Evolutionary conservation across 2,888 invertebrate genomes (phyloP).

Genomic region (Eupithecia subfuscata): DNA sequence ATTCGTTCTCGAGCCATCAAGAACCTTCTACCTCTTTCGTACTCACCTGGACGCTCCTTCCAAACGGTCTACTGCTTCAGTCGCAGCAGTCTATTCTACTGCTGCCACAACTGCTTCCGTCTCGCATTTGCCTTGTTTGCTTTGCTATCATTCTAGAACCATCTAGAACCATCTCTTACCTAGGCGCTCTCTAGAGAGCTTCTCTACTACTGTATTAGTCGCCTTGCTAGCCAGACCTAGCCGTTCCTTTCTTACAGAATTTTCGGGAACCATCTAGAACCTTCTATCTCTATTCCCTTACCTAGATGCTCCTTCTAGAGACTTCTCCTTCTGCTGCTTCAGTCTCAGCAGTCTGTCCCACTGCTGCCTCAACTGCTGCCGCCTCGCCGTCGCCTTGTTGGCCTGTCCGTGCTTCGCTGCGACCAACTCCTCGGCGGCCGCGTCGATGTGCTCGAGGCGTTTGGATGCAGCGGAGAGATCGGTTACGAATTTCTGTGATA

Average conservation of each 20-base stretch:
- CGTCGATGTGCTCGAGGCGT: slow-evolving; percentile 94
- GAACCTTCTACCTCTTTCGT: not conserved
- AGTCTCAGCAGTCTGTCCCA: slow-evolving; percentile 95
- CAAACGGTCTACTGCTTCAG: slow-evolving; percentile 60
- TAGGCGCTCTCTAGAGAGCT: no score
- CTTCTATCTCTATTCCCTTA: not conserved
- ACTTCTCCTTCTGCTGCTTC: slow-evolving; percentile 95
- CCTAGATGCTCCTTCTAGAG: slow-evolving; percentile 88
- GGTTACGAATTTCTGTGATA: slow-evolving; percentile 92
- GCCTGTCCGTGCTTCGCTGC: slow-evolving; percentile 93
- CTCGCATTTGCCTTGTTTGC: no score
- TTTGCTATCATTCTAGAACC: no score
- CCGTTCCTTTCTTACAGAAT: slow-evolving; percentile 49
- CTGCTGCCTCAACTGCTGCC: slow-evolving; percentile 93
- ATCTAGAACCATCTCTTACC: no score
- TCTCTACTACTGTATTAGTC: no score
- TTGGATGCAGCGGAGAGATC: slow-evolving; percentile 97
- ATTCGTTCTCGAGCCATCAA: no score
- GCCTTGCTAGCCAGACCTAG: no score
- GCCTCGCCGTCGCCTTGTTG: slow-evolving; percentile 84
- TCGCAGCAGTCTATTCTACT: no score
- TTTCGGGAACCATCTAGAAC: slow-evolving; percentile 24
- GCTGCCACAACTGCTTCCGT: no score
- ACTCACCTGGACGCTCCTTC: slow-evolving; percentile 86
- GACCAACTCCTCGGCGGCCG: slow-evolving; percentile 93